Conservation (phyloP, 2,888 invertebrate genomes). For the Caenorhabditis wallacei region DNA sequence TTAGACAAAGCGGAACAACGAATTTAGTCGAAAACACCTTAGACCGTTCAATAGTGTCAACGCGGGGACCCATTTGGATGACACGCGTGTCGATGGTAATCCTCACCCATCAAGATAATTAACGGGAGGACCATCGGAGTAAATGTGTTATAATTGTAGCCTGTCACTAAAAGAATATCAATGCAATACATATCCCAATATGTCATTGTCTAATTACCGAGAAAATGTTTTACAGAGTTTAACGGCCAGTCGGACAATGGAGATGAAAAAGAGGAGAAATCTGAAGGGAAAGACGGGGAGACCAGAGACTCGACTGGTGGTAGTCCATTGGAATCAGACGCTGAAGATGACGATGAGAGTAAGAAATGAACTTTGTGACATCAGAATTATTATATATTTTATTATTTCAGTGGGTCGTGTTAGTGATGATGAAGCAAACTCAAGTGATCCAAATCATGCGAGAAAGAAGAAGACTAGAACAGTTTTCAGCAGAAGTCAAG, state of each 20-base stretch:
- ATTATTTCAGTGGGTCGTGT: constrained; percentile 57
- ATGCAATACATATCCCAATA: constrained; percentile 45
- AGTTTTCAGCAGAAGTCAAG: constrained; percentile 80
- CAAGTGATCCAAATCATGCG: constrained; percentile 55
- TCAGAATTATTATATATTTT: neutral
- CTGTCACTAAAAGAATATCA: constrained; percentile 51
- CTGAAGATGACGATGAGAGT: constrained; percentile 70
- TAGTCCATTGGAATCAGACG: constrained; percentile 74
- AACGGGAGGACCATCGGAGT: constrained; percentile 15
- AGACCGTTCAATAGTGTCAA: neutral
- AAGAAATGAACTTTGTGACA: neutral
- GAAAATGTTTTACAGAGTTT: constrained; percentile 45
- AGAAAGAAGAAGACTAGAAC: constrained; percentile 83
- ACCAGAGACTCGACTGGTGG: constrained; percentile 67
- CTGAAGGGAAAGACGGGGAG: constrained; percentile 44
- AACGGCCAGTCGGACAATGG: constrained; percentile 39
- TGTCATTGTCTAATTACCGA: constrained; percentile 39
- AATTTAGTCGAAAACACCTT: constrained; percentile 8
- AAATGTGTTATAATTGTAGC: constrained; percentile 57
- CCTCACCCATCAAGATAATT: constrained; percentile 50
- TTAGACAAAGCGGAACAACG: constrained; percentile 5
- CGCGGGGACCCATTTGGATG: neutral
- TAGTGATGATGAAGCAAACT: constrained; percentile 71
- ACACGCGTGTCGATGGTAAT: constrained; percentile 34
- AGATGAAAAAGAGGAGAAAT: constrained; percentile 55